Conservation (phyloP, 2,797 vertebrate genomes). For the Pipistrellus pipistrellus region DNA sequence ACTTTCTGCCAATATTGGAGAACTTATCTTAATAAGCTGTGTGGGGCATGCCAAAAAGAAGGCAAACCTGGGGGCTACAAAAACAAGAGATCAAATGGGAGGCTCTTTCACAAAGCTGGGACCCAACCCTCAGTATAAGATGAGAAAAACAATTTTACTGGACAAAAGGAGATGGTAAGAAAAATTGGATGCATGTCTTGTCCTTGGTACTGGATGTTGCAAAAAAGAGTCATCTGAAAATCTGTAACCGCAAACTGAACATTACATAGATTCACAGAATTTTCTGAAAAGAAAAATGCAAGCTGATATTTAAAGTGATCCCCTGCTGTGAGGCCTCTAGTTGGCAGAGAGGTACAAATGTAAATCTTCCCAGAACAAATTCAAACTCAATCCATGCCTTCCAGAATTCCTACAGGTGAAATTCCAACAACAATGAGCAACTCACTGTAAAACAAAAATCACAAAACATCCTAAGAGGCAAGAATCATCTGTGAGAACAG, state of each 20-base stretch:
- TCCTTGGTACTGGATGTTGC: background rate
- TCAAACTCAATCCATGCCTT: slow-evolving; percentile 8
- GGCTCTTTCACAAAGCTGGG: background rate
- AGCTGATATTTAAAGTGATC: slow-evolving; percentile 14
- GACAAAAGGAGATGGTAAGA: background rate
- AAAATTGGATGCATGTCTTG: background rate
- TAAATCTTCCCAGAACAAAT: background rate
- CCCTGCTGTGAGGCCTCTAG: background rate
- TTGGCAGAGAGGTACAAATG: background rate
- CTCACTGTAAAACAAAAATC: background rate
- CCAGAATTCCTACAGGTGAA: slow-evolving; percentile 14
- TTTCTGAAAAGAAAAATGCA: background rate
- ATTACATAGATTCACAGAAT: background rate
- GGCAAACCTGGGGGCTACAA: background rate
- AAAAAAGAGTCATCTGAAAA: slow-evolving; percentile 26
- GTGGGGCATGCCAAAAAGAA: background rate
- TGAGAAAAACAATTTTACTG: background rate
- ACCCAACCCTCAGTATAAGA: background rate
- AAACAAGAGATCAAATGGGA: background rate
- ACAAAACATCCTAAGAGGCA: background rate
- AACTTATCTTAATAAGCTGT: background rate
- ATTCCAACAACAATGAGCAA: slow-evolving; percentile 34
- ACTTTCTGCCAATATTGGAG: background rate
- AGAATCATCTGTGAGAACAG: background rate
- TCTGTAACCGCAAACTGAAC: background rate